These are phyloP conservation scores for Xestia sexstrigata DNA, from an alignment of 2,888 invertebrate genomes.

Conservation along the genomic window DNA sequence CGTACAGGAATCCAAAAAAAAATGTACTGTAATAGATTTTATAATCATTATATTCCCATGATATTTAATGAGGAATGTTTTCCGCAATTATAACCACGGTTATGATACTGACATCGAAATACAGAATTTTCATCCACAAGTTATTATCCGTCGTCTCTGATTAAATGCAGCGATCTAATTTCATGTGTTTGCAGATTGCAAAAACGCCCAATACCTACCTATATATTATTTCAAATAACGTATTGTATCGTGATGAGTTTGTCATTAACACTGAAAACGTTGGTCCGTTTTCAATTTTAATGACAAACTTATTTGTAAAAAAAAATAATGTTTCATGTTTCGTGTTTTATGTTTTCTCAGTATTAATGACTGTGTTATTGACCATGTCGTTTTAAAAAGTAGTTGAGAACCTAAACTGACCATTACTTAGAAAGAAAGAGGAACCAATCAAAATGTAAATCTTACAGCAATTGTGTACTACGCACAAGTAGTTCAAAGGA, in stretches of 20 bases:
- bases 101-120: neutral
- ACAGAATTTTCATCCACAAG: neutral
- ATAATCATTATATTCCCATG: neutral
- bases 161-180: neutral
- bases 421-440: no score
- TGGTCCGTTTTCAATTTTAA: no score
- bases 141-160: neutral
- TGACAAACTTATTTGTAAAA: no score
- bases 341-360: no score
- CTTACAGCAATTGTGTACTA: neutral
- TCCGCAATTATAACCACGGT: neutral
- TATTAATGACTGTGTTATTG: no score
- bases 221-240: neutral
- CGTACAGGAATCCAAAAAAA: neutral
- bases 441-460: slow-evolving; percentile 14
- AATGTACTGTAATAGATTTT: neutral
- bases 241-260: neutral
- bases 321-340: no score
- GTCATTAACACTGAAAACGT: no score
- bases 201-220: neutral
- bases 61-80: neutral
- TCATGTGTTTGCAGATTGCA: neutral
- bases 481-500: slow-evolving; percentile 23
- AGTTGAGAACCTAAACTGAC: neutral
- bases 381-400: neutral